phyloP scores from a whole-genome alignment of 2,888 invertebrate species.

The Copidosoma aretas region DNA sequence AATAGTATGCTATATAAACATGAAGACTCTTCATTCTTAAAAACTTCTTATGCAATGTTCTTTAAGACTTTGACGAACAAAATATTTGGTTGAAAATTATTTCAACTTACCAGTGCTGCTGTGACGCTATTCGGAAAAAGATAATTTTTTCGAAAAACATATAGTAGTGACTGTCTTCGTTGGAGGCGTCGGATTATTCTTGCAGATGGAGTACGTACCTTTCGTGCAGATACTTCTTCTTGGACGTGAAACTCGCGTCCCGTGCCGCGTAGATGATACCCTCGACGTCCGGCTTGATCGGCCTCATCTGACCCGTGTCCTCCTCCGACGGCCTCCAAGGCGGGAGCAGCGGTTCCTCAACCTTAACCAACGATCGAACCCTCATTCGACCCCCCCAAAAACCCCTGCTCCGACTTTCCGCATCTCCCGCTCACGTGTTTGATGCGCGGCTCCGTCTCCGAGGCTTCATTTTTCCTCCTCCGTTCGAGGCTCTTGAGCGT shows the following conservation, averaged over 20 bases:
- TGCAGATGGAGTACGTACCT: slow-evolving; percentile 52
- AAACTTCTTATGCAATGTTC: no score
- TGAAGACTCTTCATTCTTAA: no score
- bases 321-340: slow-evolving; percentile 47
- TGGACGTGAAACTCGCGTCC: slow-evolving; percentile 49
- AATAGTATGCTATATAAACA: no score
- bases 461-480: background rate
- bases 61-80: no score
- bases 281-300: slow-evolving; percentile 48
- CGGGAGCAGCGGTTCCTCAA: slow-evolving; percentile 25
- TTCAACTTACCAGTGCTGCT: background rate
- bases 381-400: no score
- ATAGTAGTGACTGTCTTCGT: no score
- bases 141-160: no score
- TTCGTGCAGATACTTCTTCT: slow-evolving; percentile 50
- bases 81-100: no score
- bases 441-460: background rate
- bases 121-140: no score
- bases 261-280: slow-evolving; percentile 49
- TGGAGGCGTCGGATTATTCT: no score
- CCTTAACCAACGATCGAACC: slow-evolving; percentile 8
- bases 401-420: background rate
- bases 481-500: slow-evolving; percentile 1
- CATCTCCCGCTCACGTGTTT: background rate
- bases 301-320: slow-evolving; percentile 50